phyloP scores from a whole-genome alignment of 2,888 invertebrate species.

The Drosophila longiperda region DNA sequence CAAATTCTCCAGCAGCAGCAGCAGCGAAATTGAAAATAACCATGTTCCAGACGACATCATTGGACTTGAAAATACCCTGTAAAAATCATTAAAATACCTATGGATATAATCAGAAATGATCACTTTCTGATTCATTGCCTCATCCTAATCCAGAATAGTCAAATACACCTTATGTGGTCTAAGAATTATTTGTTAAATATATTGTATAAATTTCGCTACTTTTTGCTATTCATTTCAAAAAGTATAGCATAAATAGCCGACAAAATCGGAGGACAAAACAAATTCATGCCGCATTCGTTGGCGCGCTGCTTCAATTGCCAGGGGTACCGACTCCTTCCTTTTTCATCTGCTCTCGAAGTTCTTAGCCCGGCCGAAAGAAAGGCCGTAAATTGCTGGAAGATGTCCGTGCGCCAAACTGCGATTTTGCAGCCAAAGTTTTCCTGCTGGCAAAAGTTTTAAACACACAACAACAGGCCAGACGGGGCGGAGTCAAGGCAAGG shows the following conservation, averaged over 20 bases:
- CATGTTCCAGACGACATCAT: neutral
- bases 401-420: conserved; percentile 50
- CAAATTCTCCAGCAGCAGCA: conserved; percentile 59
- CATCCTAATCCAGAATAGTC: neutral
- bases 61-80: neutral
- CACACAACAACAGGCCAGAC: conserved; percentile 31
- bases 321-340: conserved; percentile 26
- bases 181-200: neutral
- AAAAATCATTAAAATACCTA: neutral
- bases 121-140: too few relatives aligned
- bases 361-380: conserved; percentile 38
- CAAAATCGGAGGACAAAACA: conserved; percentile 50
- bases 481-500: neutral
- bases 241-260: conserved; percentile 1
- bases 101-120: neutral
- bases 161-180: neutral
- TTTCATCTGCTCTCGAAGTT: conserved; percentile 43
- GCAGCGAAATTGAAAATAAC: conserved; percentile 72
- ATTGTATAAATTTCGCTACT: neutral
- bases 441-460: conserved; percentile 70
- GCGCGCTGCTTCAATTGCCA: conserved; percentile 63
- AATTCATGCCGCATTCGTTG: conserved; percentile 47
- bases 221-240: neutral
- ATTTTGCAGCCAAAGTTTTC: conserved; percentile 62
- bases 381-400: conserved; percentile 78